Evolutionary conservation across 2,797 vertebrate species (phyloP).

Genomic region (Trachurus trachurus): DNA sequence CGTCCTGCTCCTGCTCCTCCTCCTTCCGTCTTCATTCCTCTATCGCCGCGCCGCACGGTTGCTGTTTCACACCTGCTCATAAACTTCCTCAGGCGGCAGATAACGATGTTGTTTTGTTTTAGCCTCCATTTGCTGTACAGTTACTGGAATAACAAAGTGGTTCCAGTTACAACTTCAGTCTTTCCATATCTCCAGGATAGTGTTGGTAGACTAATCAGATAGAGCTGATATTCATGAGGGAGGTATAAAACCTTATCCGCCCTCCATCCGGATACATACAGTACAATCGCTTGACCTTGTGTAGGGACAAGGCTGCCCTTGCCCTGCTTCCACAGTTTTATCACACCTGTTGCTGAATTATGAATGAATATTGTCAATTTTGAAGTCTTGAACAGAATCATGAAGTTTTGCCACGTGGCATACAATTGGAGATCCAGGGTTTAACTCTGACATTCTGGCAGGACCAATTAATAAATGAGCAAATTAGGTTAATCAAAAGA

Average conservation of each 20-base stretch:
- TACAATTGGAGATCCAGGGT: not conserved
- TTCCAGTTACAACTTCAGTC: slow-evolving; percentile 57
- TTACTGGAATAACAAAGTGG: slow-evolving; percentile 72
- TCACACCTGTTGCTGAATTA: not conserved
- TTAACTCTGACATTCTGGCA: not conserved
- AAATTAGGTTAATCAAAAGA: slow-evolving; percentile 47
- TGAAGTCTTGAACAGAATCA: slow-evolving; percentile 15
- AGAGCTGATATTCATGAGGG: too few relatives aligned
- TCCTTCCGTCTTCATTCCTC: slow-evolving; percentile 61
- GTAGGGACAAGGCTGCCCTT: not conserved
- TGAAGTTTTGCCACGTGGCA: slow-evolving; percentile 4
- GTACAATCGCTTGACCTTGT: not conserved
- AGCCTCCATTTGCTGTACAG: slow-evolving; percentile 56
- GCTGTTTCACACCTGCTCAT: slow-evolving; percentile 80
- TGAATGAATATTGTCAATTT: slow-evolving; percentile 20
- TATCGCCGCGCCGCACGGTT: slow-evolving; percentile 42
- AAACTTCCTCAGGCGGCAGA: slow-evolving; percentile 77
- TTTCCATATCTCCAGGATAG: slow-evolving; percentile 55
- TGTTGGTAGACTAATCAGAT: slow-evolving; percentile 45
- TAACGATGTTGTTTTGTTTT: slow-evolving; percentile 80
- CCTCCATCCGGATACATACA: slow-evolving; percentile 10
- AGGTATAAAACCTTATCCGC: slow-evolving; percentile 28
- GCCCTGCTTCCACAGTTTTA: slow-evolving; percentile 20
- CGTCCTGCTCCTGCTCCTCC: slow-evolving; percentile 36
- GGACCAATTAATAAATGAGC: slow-evolving; percentile 46